Conservation (phyloP, 2,113 vertebrate genomes). For the Larimichthys crocea region DNA sequence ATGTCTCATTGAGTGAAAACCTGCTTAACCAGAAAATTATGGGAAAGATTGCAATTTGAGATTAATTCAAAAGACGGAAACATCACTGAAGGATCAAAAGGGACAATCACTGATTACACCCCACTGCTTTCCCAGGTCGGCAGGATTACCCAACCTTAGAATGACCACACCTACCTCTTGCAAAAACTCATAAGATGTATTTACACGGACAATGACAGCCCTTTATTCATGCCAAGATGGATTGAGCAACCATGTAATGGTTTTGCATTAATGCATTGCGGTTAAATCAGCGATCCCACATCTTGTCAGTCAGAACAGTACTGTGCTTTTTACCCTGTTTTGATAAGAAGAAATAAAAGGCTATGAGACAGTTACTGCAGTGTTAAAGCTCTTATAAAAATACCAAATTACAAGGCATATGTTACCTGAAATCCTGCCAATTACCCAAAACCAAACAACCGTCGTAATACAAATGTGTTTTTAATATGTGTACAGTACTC, state of each 20-base stretch:
- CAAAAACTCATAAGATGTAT: conserved; percentile 50
- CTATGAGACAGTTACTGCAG: conserved; percentile 13
- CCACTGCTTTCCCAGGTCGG: conserved; percentile 24
- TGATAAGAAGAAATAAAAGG: conserved; percentile 52
- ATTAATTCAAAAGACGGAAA: conserved; percentile 39
- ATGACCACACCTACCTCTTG: conserved; percentile 68
- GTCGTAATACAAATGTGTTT: conserved; percentile 20
- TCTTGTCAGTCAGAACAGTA: conserved; percentile 33
- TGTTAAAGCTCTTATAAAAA: conserved; percentile 48
- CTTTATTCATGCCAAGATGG: conserved; percentile 53
- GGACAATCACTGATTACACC: conserved; percentile 39
- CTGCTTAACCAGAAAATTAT: background rate
- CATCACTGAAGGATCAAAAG: conserved; percentile 42
- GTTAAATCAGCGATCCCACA: conserved; percentile 16
- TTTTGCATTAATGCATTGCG: conserved; percentile 63
- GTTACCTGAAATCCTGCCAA: conserved; percentile 51
- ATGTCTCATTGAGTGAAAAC: conserved; percentile 13
- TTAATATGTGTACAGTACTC: conserved; percentile 26
- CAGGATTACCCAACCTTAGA: conserved; percentile 55
- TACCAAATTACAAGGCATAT: conserved; percentile 54
- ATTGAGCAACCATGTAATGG: conserved; percentile 74
- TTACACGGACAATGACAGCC: conserved; percentile 60
- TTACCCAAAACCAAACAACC: conserved; percentile 43
- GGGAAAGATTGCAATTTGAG: conserved; percentile 15
- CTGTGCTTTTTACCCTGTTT: conserved; percentile 52